Evolutionary conservation across 2,113 vertebrate genomes (phyloP).

Genomic region (Eidolon helvum): DNA sequence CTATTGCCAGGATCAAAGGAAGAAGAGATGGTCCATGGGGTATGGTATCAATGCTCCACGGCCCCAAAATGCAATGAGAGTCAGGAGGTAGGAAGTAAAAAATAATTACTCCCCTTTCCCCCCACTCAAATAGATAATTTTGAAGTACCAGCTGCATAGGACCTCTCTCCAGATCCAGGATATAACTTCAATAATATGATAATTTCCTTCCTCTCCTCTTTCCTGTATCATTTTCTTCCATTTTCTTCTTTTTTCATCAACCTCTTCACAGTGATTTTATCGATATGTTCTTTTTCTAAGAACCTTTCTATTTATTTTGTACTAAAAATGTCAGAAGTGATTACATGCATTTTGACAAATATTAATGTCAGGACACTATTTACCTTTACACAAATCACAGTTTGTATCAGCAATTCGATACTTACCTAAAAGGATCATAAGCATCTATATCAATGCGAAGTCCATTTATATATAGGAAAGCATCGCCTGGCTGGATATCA

Average conservation of each 20-base stretch:
- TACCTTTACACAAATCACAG: neutral
- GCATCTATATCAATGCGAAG: constrained; percentile 90
- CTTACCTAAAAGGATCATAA: constrained; percentile 95
- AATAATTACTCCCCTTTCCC: neutral
- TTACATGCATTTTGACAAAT: constrained; percentile 24
- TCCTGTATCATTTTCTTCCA: neutral
- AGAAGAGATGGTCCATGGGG: neutral
- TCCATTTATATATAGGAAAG: constrained; percentile 94
- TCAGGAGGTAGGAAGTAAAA: neutral
- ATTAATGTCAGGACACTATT: neutral
- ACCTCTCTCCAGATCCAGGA: neutral
- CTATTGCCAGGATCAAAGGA: neutral
- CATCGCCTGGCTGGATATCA: constrained; percentile 92
- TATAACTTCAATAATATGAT: neutral
- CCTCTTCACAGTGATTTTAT: neutral
- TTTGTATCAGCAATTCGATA: neutral
- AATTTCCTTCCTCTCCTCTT: neutral
- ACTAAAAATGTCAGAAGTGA: neutral
- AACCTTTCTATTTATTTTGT: neutral
- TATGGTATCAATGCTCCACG: neutral
- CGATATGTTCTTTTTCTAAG: neutral
- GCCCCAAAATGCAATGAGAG: neutral
- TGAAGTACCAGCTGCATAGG: neutral
- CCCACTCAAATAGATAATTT: neutral
- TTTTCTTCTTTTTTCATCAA: neutral